Evolutionary conservation across 2,888 invertebrate species (phyloP).

Genomic region (Bellardia pandia): DNA sequence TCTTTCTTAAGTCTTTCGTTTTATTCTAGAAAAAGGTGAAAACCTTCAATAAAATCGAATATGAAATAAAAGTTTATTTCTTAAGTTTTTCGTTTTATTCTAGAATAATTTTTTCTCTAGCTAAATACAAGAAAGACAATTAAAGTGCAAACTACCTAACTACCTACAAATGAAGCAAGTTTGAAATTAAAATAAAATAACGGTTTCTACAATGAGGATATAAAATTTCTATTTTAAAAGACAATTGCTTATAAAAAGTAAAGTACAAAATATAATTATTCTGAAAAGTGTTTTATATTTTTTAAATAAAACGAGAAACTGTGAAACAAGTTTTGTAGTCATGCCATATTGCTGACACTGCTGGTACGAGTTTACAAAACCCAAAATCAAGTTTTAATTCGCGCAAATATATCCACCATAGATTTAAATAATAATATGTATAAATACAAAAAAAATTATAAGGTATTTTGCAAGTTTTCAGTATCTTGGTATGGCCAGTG

Average conservation of each 20-base stretch:
- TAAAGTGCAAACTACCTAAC: background rate
- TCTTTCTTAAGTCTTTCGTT: slow-evolving; percentile 21
- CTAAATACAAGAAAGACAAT: background rate
- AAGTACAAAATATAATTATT: background rate
- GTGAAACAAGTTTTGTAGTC: slow-evolving; percentile 54
- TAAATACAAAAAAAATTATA: background rate
- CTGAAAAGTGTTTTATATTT: background rate
- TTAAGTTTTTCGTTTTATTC: slow-evolving; percentile 19
- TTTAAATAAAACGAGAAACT: slow-evolving; percentile 13
- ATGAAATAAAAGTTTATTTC: background rate
- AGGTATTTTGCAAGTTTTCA: slow-evolving; percentile 49
- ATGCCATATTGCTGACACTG: slow-evolving; percentile 12
- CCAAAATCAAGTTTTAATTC: slow-evolving; percentile 15
- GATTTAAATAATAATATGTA: slow-evolving; percentile 6
- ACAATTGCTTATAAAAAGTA: background rate
- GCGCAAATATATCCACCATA: background rate
- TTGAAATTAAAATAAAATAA: background rate
- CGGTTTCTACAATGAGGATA: background rate
- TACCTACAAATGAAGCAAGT: background rate
- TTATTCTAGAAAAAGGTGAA: background rate
- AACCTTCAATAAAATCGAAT: too few species aligned
- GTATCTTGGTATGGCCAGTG: slow-evolving; percentile 43
- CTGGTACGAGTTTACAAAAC: background rate
- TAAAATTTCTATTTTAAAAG: background rate
- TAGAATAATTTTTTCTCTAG: background rate